Evolutionary conservation across 2,113 vertebrate species (phyloP).

Genomic region (Colossoma macropomum): DNA sequence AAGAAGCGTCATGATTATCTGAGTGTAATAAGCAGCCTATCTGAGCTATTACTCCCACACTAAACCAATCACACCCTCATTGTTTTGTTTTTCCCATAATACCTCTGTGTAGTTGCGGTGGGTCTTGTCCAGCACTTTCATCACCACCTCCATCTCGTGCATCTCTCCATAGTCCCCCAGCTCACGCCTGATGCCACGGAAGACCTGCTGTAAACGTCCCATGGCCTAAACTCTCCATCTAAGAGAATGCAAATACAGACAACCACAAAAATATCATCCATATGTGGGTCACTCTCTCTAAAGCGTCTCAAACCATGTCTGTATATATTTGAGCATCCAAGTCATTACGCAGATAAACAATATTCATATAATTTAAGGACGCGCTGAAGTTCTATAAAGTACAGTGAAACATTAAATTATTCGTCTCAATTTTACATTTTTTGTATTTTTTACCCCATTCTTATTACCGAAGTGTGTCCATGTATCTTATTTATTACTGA

Average conservation of each 20-base stretch:
- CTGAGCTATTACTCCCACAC: background rate
- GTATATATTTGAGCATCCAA: no score
- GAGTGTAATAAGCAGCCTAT: background rate
- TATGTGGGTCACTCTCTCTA: no score
- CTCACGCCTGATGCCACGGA: constrained; percentile 89
- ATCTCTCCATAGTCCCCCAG: constrained; percentile 90
- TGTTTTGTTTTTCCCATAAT: background rate
- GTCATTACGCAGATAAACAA: no score
- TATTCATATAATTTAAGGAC: no score
- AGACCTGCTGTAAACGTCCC: constrained; percentile 97
- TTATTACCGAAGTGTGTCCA: no score
- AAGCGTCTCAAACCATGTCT: no score
- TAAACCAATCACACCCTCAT: background rate
- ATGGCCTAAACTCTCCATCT: constrained; percentile 85
- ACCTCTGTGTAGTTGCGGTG: constrained; percentile 97
- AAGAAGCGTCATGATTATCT: background rate
- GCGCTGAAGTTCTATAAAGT: no score
- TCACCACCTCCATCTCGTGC: constrained; percentile 90
- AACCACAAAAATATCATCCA: background rate
- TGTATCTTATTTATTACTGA: no score
- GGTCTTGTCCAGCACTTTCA: constrained; percentile 94
- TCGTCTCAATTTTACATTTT: no score
- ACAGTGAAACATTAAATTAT: no score
- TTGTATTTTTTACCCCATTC: no score
- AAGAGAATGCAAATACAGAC: constrained; percentile 19